Conservation (phyloP, 53 echinoderm and acorn worm species). For the Paelopatides confundens region DNA sequence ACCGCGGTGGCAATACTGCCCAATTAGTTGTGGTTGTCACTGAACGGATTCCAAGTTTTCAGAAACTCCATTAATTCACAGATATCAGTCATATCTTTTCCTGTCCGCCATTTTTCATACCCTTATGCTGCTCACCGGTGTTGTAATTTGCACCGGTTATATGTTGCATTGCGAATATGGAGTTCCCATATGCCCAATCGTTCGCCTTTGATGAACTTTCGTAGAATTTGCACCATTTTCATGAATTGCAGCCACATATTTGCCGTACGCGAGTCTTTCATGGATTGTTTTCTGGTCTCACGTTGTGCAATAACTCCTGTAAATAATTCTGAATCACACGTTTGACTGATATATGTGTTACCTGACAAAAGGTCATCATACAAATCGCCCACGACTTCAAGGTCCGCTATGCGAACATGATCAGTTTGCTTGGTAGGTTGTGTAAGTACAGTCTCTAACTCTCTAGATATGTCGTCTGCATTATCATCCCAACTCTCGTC, state of each 20-base stretch:
- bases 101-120: background rate
- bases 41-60: slow-evolving; percentile 23
- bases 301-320: background rate
- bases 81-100: slow-evolving; percentile 35
- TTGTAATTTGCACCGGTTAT: slow-evolving; percentile 53
- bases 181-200: slow-evolving; percentile 37
- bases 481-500: background rate
- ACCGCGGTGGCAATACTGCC: slow-evolving; percentile 37
- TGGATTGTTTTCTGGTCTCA: background rate
- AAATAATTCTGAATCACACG: background rate
- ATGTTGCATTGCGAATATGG: slow-evolving; percentile 68
- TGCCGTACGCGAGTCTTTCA: background rate
- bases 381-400: background rate
- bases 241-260: slow-evolving; percentile 9
- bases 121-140: slow-evolving; percentile 73
- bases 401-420: background rate
- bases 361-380: background rate
- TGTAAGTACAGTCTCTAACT: background rate
- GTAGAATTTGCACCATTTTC: slow-evolving; percentile 18
- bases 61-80: slow-evolving; percentile 39
- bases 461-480: background rate
- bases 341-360: background rate
- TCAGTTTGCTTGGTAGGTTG: background rate
- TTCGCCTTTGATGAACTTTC: slow-evolving; percentile 37
- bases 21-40: background rate